These are phyloP conservation scores for Gephyroberyx darwinii DNA, from an alignment of 2,797 vertebrate genomes.

Conservation along the genomic window DNA sequence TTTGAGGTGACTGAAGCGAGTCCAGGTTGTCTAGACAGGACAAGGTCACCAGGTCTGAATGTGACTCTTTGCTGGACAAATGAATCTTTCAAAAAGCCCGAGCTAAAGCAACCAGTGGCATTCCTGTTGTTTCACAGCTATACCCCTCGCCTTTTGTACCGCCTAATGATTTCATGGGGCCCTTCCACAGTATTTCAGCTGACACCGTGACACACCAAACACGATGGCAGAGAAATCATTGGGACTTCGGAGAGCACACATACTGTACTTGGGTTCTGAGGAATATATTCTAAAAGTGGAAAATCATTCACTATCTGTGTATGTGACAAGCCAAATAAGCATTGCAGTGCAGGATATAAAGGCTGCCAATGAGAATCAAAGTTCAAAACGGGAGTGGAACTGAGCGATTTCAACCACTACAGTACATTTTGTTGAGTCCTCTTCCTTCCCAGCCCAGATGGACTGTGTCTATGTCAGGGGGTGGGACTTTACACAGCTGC, in stretches of 20 bases:
- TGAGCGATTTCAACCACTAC: conserved; percentile 41
- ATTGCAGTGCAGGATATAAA: conserved; percentile 51
- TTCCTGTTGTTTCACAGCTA: not conserved
- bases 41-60: conserved; percentile 36
- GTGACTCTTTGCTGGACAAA: conserved; percentile 9
- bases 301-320: conserved; percentile 39
- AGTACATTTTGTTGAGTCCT: conserved; percentile 39
- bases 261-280: not conserved
- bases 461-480: conserved; percentile 45
- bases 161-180: not conserved
- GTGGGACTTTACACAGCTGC: conserved; percentile 51
- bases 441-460: conserved; percentile 51
- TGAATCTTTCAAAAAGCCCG: conserved; percentile 14
- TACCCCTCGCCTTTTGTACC: conserved; percentile 1
- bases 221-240: not conserved
- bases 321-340: conserved; percentile 21
- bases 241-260: conserved; percentile 1
- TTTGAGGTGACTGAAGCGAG: conserved; percentile 20
- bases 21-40: conserved; percentile 55
- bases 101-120: not conserved
- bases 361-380: conserved; percentile 49
- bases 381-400: conserved; percentile 58
- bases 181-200: not conserved
- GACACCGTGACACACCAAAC: conserved; percentile 9
- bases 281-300: conserved; percentile 40